A percentile compares a stretch with the other conserved stretches of the same genome.
Conservation (phyloP, 2,888 invertebrate species). For the Heliconius hortense region DNA sequence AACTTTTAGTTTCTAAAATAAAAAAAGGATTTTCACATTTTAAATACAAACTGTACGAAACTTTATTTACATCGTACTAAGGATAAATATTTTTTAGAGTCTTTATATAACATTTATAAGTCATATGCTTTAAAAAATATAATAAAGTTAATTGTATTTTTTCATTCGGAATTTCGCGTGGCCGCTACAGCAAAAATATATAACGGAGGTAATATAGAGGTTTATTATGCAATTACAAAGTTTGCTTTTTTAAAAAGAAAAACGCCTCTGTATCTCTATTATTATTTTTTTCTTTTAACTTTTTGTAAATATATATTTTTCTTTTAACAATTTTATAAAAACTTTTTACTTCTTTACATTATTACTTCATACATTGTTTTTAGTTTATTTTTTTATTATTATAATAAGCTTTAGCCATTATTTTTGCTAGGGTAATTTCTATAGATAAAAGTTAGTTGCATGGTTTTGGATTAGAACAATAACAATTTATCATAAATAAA, state of each 20-base stretch:
- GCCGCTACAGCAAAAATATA: conserved; percentile 88
- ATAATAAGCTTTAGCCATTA: not conserved
- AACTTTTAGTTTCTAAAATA: not conserved
- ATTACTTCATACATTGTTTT: not conserved
- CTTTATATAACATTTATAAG: not conserved
- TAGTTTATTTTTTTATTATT: not conserved
- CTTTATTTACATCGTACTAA: no score
- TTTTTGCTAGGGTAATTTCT: not conserved
- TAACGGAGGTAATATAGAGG: conserved; percentile 89
- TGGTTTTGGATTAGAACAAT: not conserved
- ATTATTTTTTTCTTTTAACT: not conserved
- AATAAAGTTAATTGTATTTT: conserved; percentile 47
- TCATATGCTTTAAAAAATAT: not conserved
- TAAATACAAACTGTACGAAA: not conserved
- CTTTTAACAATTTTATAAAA: not conserved
- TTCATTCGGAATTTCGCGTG: conserved; percentile 53
- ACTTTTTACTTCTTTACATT: not conserved
- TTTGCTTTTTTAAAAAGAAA: conserved; percentile 21
- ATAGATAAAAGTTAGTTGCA: not conserved
- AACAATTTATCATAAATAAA: not conserved
- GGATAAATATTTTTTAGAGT: no score
- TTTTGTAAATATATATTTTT: not conserved
- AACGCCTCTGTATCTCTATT: not conserved
- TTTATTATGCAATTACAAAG: not conserved
- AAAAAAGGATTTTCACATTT: not conserved